Conservation (phyloP, 2,113 vertebrate species). For the Harpagus bidentatus region DNA sequence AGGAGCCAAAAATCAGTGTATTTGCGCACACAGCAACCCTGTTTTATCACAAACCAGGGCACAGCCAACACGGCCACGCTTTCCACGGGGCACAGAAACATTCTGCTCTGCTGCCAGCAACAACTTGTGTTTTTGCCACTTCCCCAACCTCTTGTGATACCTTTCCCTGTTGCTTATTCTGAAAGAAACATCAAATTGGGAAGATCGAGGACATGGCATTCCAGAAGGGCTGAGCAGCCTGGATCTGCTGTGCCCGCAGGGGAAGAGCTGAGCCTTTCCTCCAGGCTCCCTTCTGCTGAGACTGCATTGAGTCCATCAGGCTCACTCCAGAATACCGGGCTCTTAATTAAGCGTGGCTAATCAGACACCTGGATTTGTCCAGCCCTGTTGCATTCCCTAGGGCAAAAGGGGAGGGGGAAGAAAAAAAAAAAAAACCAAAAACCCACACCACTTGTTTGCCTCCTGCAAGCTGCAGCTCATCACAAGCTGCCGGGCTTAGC, state of each 20-base stretch:
- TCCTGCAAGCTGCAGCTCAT: background rate
- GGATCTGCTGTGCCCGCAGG: background rate
- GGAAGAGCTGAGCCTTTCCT: background rate
- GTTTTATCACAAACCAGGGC: background rate
- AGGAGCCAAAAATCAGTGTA: background rate
- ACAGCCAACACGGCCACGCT: fast-evolving
- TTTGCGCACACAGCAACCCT: background rate
- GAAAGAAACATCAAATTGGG: background rate
- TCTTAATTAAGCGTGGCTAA: constrained; percentile 34
- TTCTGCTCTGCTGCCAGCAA: background rate
- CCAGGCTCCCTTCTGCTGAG: background rate
- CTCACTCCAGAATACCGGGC: background rate
- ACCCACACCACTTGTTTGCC: background rate
- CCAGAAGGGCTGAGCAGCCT: background rate
- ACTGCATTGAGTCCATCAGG: background rate
- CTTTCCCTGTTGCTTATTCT: background rate
- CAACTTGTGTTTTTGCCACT: background rate
- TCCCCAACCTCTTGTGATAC: background rate
- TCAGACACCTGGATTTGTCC: background rate
- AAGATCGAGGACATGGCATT: fast-evolving
- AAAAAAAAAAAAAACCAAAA: no score
- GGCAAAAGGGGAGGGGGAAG: background rate
- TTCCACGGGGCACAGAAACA: fast-evolving
- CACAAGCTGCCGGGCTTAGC: background rate
- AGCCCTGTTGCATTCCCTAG: background rate